These are phyloP conservation scores for Antechinus stuartii DNA, from an alignment of 2,113 vertebrate genomes.

Conservation along the genomic window DNA sequence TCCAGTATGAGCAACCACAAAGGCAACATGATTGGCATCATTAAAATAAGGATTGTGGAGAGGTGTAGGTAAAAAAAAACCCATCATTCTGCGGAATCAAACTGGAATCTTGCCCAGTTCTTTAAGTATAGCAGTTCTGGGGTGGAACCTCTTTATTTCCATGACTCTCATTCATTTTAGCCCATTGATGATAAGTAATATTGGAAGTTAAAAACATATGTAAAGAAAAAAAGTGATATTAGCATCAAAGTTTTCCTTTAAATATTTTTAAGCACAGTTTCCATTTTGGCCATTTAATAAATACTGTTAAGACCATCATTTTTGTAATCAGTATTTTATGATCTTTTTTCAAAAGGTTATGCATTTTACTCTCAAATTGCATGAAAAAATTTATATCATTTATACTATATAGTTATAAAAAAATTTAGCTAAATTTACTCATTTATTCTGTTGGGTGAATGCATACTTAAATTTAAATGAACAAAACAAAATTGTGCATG, in stretches of 20 bases:
- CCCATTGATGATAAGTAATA: not conserved
- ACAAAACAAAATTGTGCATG: not conserved
- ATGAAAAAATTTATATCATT: not conserved
- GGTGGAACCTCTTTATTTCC: not conserved
- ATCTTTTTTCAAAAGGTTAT: not conserved
- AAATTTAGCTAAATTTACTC: not conserved
- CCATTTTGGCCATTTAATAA: not conserved
- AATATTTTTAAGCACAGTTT: not conserved
- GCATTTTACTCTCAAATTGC: not conserved
- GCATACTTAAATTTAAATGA: not conserved
- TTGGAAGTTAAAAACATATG: not conserved
- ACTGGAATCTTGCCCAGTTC: not conserved
- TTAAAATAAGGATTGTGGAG: not conserved
- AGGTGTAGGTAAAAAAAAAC: not conserved
- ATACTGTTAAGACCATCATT: not conserved
- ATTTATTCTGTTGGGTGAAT: slow-evolving; percentile 38
- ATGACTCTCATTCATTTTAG: not conserved
- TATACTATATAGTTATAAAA: not conserved
- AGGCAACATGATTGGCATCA: not conserved
- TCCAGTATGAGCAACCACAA: not conserved
- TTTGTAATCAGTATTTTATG: not conserved
- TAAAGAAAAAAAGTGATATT: not conserved
- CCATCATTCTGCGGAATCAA: not conserved
- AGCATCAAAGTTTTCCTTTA: not conserved
- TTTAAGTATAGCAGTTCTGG: not conserved